Evolutionary conservation across 2,797 vertebrate genomes (phyloP).

Genomic region (Melanotaenia parkinsoni): DNA sequence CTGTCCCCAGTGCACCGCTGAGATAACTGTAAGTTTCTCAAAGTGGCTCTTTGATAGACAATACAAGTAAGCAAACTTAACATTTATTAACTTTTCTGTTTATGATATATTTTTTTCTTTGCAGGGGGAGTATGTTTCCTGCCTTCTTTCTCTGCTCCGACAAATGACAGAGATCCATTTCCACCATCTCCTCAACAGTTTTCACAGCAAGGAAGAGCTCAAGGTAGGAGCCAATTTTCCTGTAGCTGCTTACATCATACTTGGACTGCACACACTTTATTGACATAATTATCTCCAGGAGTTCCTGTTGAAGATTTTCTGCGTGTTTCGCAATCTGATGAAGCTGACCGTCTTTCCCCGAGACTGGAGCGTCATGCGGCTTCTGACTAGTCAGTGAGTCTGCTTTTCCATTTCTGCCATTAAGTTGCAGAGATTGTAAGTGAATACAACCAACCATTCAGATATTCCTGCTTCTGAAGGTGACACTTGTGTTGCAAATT

Average conservation of each 20-base stretch:
- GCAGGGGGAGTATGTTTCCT: conserved; percentile 98
- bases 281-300: conserved; percentile 82
- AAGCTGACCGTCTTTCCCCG: conserved; percentile 98
- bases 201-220: conserved; percentile 98
- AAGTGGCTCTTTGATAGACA: neutral
- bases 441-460: conserved; percentile 54
- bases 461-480: conserved; percentile 63
- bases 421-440: conserved; percentile 42
- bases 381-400: conserved; percentile 97
- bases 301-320: conserved; percentile 98
- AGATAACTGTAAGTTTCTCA: conserved; percentile 84
- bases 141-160: conserved; percentile 95
- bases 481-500: conserved; percentile 58
- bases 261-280: conserved; percentile 14
- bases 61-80: conserved; percentile 8
- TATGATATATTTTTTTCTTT: conserved; percentile 36
- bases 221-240: conserved; percentile 80
- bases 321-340: conserved; percentile 99
- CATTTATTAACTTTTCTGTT: conserved; percentile 22
- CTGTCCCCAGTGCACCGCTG: conserved; percentile 99
- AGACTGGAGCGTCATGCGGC: conserved; percentile 99
- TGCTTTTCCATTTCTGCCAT: conserved; percentile 50
- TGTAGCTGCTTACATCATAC: conserved; percentile 12
- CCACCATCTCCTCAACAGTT: conserved; percentile 97
- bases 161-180: conserved; percentile 99